phyloP scores from a whole-genome alignment of 35 echinoderm and acorn worm genomes.

The Diadema setosum region DNA sequence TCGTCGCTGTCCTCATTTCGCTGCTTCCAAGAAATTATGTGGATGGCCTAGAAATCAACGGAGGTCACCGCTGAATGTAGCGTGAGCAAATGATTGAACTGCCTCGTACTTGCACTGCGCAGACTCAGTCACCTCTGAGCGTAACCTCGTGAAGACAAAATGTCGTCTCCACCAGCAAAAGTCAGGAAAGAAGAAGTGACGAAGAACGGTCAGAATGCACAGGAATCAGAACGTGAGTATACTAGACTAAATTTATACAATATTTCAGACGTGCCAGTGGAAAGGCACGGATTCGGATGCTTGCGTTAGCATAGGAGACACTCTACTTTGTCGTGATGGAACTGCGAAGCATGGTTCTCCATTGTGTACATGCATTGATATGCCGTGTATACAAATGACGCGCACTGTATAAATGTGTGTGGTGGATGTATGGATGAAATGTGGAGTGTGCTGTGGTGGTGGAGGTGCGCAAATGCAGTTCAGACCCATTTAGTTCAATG shows the following conservation, averaged over 20 bases:
- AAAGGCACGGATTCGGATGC: not conserved
- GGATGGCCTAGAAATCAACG: too few relatives aligned
- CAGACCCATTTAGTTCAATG: too few relatives aligned
- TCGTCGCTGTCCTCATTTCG: not conserved
- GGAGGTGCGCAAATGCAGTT: too few relatives aligned
- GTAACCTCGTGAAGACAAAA: slow-evolving; percentile 70
- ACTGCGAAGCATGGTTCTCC: not conserved
- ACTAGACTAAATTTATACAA: not conserved
- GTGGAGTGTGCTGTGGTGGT: not conserved
- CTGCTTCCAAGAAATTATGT: too few relatives aligned
- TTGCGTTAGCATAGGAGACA: not conserved
- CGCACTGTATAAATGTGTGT: too few relatives aligned
- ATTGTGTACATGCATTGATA: not conserved
- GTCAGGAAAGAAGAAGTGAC: slow-evolving; percentile 92
- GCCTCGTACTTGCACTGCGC: not conserved
- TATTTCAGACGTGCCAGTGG: not conserved
- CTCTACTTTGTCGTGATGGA: not conserved
- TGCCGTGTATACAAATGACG: too few relatives aligned
- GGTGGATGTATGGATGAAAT: not conserved
- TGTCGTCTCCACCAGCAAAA: slow-evolving; percentile 98
- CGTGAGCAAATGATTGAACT: not conserved
- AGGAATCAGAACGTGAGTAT: slow-evolving; percentile 73
- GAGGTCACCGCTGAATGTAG: too few relatives aligned
- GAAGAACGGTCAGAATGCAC: slow-evolving; percentile 95
- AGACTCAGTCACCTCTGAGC: slow-evolving; percentile 3